Percentiles rank a stretch among this genome's conserved stretches.
Evolutionary conservation across 2,797 vertebrate genomes (phyloP).

Genomic region (Karalla daura): DNA sequence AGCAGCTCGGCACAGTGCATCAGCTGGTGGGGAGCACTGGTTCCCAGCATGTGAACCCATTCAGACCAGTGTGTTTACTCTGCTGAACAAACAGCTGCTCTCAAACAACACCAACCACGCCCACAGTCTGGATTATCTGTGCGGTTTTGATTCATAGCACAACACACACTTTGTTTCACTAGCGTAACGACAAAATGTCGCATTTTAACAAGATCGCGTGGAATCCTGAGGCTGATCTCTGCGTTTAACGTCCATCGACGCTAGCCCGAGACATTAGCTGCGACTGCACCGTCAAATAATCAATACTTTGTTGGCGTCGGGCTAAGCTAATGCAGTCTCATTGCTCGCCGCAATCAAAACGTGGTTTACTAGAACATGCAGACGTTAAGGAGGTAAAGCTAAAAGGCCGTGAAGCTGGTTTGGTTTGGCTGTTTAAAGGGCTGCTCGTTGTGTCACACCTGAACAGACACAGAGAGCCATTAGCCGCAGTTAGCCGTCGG

Average conservation of each 20-base stretch:
- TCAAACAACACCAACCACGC: conserved; percentile 64
- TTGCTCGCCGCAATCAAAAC: no score
- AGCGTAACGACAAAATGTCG: no score
- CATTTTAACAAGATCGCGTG: neutral
- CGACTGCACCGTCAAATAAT: conserved; percentile 27
- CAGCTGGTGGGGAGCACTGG: conserved; percentile 3
- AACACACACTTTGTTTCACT: neutral
- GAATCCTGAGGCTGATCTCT: neutral
- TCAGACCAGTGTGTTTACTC: conserved; percentile 30
- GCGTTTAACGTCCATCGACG: conserved; percentile 10
- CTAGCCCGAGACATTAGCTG: conserved; percentile 33
- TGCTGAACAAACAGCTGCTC: conserved; percentile 56
- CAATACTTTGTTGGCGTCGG: conserved; percentile 43
- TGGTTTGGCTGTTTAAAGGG: neutral
- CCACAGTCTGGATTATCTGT: conserved; percentile 58
- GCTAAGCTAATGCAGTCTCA: neutral
- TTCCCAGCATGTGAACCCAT: neutral
- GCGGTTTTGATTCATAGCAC: neutral
- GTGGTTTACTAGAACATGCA: rapidly evolving
- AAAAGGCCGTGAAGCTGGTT: rapidly evolving
- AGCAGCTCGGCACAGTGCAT: neutral
- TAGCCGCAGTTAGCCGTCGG: conserved; percentile 64
- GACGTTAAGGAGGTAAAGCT: rapidly evolving
- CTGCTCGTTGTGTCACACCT: conserved; percentile 13
- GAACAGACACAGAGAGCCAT: conserved; percentile 32